Conservation (phyloP, 2,888 invertebrate genomes). For the Himalopsyche anomala region DNA sequence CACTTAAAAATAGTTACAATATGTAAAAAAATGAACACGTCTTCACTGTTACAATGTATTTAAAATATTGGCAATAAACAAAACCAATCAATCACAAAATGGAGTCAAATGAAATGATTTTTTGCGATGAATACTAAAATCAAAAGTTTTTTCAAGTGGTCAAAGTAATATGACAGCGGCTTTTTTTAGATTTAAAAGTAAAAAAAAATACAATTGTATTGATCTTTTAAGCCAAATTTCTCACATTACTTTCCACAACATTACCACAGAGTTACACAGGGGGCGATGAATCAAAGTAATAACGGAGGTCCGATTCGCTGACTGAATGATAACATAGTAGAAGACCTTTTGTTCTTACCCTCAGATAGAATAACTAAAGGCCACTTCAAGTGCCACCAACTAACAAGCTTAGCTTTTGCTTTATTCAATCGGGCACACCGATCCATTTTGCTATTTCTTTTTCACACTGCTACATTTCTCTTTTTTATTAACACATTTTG, state of each 20-base stretch:
- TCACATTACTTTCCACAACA: neutral
- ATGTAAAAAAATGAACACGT: too few relatives aligned
- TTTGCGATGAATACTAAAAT: too few relatives aligned
- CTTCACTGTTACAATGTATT: too few relatives aligned
- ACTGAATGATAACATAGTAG: slow-evolving; percentile 77
- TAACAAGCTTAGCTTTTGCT: slow-evolving; percentile 65
- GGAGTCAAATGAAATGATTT: too few relatives aligned
- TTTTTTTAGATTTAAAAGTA: too few relatives aligned
- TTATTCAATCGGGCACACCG: slow-evolving; percentile 55
- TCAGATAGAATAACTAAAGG: slow-evolving; percentile 29
- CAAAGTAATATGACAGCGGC: too few relatives aligned
- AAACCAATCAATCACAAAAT: too few relatives aligned
- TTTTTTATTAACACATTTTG: neutral
- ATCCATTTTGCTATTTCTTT: slow-evolving; percentile 22
- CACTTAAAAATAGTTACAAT: too few relatives aligned
- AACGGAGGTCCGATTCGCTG: slow-evolving; percentile 78
- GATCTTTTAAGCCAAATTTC: neutral
- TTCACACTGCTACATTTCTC: neutral
- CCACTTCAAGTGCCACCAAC: slow-evolving; percentile 68
- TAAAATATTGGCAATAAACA: too few relatives aligned
- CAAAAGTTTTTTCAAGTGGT: too few relatives aligned
- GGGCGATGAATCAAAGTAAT: slow-evolving; percentile 75
- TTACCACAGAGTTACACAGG: slow-evolving; percentile 68
- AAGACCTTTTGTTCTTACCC: slow-evolving; percentile 58
- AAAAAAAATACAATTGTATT: neutral